Conservation (phyloP, 2,113 vertebrate genomes). For the Ailurus styani region DNA sequence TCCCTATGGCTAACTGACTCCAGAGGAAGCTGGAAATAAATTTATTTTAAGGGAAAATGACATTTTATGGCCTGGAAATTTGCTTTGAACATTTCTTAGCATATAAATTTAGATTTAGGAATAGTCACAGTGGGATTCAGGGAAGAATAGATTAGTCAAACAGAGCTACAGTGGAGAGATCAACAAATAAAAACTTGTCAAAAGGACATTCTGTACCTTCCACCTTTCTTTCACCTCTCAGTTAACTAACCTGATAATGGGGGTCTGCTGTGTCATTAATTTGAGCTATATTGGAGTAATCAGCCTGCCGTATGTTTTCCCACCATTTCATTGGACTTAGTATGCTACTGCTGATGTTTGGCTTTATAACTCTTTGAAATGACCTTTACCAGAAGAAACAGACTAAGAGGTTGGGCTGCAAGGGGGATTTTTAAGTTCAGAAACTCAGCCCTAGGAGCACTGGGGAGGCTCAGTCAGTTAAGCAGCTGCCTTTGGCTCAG, state of each 20-base stretch:
- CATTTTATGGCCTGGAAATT: background rate
- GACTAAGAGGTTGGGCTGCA: background rate
- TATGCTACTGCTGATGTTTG: background rate
- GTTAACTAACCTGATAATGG: background rate
- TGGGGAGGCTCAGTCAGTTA: too few species aligned
- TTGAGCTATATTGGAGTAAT: background rate
- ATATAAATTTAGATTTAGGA: background rate
- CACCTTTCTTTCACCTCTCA: conserved; percentile 4
- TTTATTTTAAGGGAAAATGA: background rate
- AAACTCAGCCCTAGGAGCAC: background rate
- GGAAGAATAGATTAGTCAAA: background rate
- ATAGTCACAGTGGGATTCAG: background rate
- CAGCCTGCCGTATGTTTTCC: background rate
- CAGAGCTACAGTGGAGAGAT: background rate
- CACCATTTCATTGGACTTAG: background rate
- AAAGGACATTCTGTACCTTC: background rate
- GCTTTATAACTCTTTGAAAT: background rate
- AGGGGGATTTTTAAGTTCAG: background rate
- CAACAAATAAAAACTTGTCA: background rate
- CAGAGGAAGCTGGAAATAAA: background rate
- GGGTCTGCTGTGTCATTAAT: background rate
- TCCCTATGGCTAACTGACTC: background rate
- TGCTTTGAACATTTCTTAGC: background rate
- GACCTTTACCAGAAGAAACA: background rate
- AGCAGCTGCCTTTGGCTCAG: too few species aligned